phyloP scores from a whole-genome alignment of 2,888 invertebrate species.

The Ernsta delagoae region DNA sequence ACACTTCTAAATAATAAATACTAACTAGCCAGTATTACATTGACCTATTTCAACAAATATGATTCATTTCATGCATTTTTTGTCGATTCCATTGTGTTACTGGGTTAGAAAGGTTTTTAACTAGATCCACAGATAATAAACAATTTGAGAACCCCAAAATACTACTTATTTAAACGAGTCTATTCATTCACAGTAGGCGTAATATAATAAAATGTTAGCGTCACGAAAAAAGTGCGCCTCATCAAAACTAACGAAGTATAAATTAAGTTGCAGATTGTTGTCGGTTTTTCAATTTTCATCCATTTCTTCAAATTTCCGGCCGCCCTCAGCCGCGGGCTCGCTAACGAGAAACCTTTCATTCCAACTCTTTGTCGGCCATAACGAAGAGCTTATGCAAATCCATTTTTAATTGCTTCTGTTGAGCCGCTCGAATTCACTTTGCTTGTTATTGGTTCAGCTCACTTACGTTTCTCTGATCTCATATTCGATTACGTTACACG shows the following conservation, averaged over 20 bases:
- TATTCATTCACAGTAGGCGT: background rate
- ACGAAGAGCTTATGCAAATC: conserved; percentile 35
- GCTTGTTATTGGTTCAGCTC: conserved; percentile 18
- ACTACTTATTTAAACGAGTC: too few relatives aligned
- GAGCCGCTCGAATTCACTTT: conserved; percentile 25
- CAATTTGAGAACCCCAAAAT: too few relatives aligned
- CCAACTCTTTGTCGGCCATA: conserved; percentile 30
- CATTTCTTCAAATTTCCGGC: conserved; percentile 16
- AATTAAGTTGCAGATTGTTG: conserved; percentile 27
- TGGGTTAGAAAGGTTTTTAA: too few relatives aligned
- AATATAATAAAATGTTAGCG: background rate
- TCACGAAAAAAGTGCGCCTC: background rate
- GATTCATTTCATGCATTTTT: too few relatives aligned
- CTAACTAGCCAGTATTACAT: too few relatives aligned
- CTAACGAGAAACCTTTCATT: conserved; percentile 36
- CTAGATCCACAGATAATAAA: too few relatives aligned
- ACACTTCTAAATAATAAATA: too few relatives aligned
- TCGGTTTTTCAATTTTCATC: conserved; percentile 23
- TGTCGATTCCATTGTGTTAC: too few relatives aligned
- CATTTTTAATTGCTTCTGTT: conserved; percentile 35
- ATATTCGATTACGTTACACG: conserved; percentile 9
- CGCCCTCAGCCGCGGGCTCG: conserved; percentile 8
- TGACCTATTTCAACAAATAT: too few relatives aligned
- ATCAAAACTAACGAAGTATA: conserved; percentile 8
- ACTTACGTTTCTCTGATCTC: background rate